Conservation (phyloP, 2,888 invertebrate species). For the Myathropa florea region DNA sequence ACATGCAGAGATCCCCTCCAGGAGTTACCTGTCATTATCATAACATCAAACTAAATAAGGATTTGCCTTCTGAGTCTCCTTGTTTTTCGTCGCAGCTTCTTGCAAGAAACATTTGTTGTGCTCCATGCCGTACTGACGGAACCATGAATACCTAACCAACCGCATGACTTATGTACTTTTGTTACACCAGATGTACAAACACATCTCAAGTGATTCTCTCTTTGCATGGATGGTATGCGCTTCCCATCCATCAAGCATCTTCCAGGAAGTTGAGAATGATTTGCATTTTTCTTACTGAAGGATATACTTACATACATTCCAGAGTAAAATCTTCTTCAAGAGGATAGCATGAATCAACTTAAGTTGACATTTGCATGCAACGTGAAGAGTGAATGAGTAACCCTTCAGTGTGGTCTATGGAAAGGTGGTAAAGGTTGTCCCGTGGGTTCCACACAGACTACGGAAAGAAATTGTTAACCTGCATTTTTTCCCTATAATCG, state of each 20-base stretch:
- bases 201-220: slow-evolving; percentile 55
- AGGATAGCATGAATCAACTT: slow-evolving; percentile 73
- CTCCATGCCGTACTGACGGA: slow-evolving; percentile 28
- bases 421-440: slow-evolving; percentile 49
- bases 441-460: slow-evolving; percentile 12
- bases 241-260: slow-evolving; percentile 59
- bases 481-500: slow-evolving; percentile 42
- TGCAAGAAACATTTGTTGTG: slow-evolving; percentile 54
- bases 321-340: slow-evolving; percentile 37
- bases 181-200: slow-evolving; percentile 57
- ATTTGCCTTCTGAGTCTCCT: slow-evolving; percentile 41
- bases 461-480: slow-evolving; percentile 50
- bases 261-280: slow-evolving; percentile 55
- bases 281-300: slow-evolving; percentile 64
- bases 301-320: slow-evolving; percentile 36
- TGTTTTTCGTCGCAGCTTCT: slow-evolving; percentile 3
- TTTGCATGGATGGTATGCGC: slow-evolving; percentile 28
- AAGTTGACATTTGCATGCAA: slow-evolving; percentile 78
- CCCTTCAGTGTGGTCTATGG: slow-evolving; percentile 46
- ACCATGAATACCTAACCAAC: slow-evolving; percentile 54
- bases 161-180: slow-evolving; percentile 60
- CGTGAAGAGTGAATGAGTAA: slow-evolving; percentile 64
- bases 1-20: slow-evolving; percentile 59
- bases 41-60: slow-evolving; percentile 68
- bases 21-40: slow-evolving; percentile 69